Conservation (phyloP, 2,888 invertebrate species). For the Pomacea canaliculata region DNA sequence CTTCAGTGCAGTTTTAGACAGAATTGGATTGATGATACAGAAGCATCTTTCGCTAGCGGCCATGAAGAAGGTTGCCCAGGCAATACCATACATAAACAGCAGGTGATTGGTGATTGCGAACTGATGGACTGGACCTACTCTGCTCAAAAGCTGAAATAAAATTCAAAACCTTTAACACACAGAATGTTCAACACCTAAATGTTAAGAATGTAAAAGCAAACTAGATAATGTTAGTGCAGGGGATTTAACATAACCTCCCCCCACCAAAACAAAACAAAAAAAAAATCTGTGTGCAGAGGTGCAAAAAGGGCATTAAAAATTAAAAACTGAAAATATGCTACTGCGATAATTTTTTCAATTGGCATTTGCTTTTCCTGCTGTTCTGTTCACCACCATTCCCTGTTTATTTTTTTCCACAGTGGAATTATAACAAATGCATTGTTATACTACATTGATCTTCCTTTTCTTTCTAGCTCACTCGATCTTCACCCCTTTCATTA, state of each 20-base stretch:
- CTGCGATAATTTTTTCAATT: too few relatives aligned
- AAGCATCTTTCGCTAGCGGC: background rate
- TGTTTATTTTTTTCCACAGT: too few relatives aligned
- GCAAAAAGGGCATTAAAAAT: too few relatives aligned
- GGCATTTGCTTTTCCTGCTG: too few relatives aligned
- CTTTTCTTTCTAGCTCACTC: too few relatives aligned
- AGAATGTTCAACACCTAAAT: background rate
- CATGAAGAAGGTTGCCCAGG: background rate
- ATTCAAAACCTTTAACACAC: background rate
- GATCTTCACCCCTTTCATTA: too few relatives aligned
- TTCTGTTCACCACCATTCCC: too few relatives aligned
- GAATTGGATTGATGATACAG: background rate
- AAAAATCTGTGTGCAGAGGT: too few relatives aligned
- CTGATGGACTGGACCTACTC: background rate
- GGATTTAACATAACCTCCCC: background rate
- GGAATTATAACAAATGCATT: too few relatives aligned
- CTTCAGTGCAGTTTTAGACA: background rate
- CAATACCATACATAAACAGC: background rate
- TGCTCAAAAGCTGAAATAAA: conserved; percentile 77
- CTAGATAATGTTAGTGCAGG: background rate
- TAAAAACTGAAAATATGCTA: too few relatives aligned
- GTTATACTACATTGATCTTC: too few relatives aligned
- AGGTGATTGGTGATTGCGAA: background rate
- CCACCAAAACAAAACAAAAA: background rate
- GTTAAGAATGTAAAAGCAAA: background rate